A percentile compares a stretch with the other conserved stretches of the same genome.
These are phyloP conservation scores for Peromyscus melanophrys DNA, from an alignment of 2,797 vertebrate species.

Conservation along the genomic window DNA sequence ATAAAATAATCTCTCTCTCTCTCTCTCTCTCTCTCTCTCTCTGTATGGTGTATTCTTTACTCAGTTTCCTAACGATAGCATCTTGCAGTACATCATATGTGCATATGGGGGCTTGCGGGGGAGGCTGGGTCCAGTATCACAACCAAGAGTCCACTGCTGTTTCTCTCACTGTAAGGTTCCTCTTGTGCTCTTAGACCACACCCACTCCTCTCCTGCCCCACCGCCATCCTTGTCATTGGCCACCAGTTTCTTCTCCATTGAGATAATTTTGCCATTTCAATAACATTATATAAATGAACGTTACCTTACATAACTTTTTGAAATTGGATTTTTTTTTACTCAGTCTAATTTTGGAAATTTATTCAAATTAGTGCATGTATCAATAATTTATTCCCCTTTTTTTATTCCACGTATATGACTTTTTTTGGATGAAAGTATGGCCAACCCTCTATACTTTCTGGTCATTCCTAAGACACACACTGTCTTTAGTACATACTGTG, in stretches of 20 bases:
- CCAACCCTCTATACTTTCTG: background rate
- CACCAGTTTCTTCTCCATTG: constrained; percentile 15
- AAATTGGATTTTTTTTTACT: background rate
- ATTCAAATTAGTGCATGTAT: background rate
- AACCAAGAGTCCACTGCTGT: background rate
- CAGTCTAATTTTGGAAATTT: background rate
- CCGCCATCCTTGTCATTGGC: background rate
- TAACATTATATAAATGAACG: constrained; percentile 13
- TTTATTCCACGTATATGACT: constrained; percentile 1
- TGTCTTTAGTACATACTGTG: background rate
- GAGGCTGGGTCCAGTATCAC: background rate
- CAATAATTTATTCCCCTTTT: constrained; percentile 51
- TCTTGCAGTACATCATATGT: background rate
- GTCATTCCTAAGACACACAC: background rate
- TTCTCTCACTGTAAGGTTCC: background rate
- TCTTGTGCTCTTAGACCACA: background rate
- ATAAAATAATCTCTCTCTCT: no score
- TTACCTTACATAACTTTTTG: background rate
- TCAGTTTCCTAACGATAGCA: background rate
- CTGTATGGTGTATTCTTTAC: background rate
- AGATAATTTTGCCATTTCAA: constrained; percentile 56
- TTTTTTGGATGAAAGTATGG: constrained; percentile 29
- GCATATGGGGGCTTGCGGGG: background rate
- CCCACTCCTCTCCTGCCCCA: background rate
- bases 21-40: no score